phyloP scores from a whole-genome alignment of 2,888 invertebrate species.

The Temnothorax ravouxi region DNA sequence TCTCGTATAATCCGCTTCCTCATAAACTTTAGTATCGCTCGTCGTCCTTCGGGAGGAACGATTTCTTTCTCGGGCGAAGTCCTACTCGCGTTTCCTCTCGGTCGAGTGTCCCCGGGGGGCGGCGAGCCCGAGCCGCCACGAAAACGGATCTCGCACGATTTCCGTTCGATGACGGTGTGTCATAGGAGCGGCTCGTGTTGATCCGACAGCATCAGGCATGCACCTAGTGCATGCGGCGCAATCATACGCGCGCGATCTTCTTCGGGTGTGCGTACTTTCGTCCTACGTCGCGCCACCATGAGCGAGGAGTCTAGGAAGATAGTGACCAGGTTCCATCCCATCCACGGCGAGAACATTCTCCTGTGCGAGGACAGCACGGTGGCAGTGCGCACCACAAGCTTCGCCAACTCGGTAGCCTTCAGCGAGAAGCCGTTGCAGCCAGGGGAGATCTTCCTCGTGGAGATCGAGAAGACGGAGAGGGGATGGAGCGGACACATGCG shows the following conservation, averaged over 20 bases:
- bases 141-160: neutral
- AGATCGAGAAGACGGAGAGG: slow-evolving; percentile 97
- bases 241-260: neutral
- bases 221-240: neutral
- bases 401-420: slow-evolving; percentile 97
- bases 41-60: neutral
- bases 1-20: neutral
- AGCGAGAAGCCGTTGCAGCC: slow-evolving; percentile 96
- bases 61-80: neutral
- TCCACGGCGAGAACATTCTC: slow-evolving; percentile 96
- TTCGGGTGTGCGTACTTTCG: neutral
- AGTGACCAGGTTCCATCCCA: slow-evolving; percentile 94
- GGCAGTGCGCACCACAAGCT: slow-evolving; percentile 96
- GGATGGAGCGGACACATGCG: slow-evolving; percentile 96
- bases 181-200: neutral
- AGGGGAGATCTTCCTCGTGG: slow-evolving; percentile 97
- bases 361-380: slow-evolving; percentile 95
- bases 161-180: neutral
- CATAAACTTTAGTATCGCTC: neutral
- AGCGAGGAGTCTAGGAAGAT: slow-evolving; percentile 80
- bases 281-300: slow-evolving; percentile 71
- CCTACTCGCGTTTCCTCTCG: neutral
- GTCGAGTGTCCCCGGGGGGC: neutral
- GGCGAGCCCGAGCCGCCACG: neutral
- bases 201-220: slow-evolving; percentile 19